Evolutionary conservation across 2,113 vertebrate species (phyloP).

Genomic region (Chionomys nivalis): DNA sequence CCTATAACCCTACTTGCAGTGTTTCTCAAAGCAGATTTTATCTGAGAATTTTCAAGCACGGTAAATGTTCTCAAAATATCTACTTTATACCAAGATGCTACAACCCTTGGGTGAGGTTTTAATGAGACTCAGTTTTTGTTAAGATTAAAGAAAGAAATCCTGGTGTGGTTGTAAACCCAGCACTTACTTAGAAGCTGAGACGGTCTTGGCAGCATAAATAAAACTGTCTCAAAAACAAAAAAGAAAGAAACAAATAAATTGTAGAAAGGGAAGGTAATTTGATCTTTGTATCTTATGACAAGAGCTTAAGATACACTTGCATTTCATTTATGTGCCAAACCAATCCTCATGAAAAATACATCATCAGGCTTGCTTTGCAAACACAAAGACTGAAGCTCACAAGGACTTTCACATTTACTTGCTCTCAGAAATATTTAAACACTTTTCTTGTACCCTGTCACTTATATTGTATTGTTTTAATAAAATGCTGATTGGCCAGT

Average conservation of each 20-base stretch:
- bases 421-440: background rate
- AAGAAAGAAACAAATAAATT: background rate
- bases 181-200: background rate
- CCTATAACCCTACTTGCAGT: background rate
- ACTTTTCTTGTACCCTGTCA: too few species aligned
- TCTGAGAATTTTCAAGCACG: conserved; percentile 21
- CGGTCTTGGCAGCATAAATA: background rate
- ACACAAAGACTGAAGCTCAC: conserved; percentile 1
- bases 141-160: background rate
- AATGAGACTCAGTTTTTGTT: background rate
- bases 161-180: background rate
- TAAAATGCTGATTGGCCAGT: too few species aligned
- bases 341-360: background rate
- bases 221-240: background rate
- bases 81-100: background rate
- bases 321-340: conserved; percentile 24
- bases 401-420: background rate
- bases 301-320: conserved; percentile 6
- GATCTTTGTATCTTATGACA: background rate
- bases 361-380: background rate
- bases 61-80: background rate
- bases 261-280: background rate
- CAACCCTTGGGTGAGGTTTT: background rate
- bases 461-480: too few species aligned
- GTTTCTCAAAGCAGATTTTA: conserved; percentile 22